Conservation (phyloP, 2,113 vertebrate species). For the Danio rerio region DNA sequence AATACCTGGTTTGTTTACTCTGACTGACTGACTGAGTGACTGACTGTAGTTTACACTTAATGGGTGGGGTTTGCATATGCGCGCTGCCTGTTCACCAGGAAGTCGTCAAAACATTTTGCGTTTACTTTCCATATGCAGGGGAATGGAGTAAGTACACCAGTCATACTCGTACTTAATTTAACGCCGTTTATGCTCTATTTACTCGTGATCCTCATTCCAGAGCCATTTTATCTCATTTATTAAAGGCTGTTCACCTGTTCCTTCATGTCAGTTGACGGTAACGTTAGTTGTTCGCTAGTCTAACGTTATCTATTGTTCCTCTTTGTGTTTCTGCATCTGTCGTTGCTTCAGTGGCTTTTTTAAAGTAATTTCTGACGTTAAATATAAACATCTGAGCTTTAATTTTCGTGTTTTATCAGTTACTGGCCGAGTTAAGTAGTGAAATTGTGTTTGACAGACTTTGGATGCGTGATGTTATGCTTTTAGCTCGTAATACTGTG, state of each 20-base stretch:
- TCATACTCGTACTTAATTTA: background rate
- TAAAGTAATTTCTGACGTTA: background rate
- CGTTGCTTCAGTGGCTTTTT: background rate
- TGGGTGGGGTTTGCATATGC: slow-evolving; percentile 7
- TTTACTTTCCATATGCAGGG: slow-evolving; percentile 5
- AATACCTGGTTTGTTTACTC: background rate
- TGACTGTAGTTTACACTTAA: background rate
- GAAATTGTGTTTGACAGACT: background rate
- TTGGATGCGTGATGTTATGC: background rate
- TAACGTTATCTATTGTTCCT: background rate
- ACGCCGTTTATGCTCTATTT: background rate
- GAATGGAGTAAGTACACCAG: slow-evolving; percentile 29
- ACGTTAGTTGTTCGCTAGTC: background rate
- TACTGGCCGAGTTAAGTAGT: background rate
- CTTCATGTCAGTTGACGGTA: background rate
- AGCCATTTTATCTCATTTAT: background rate
- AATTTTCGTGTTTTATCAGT: background rate
- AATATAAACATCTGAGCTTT: background rate
- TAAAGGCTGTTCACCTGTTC: background rate
- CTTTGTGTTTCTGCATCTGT: background rate
- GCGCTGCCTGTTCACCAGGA: slow-evolving; percentile 36
- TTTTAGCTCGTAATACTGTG: background rate
- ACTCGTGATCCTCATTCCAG: too few relatives aligned
- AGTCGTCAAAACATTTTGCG: background rate
- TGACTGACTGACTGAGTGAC: too few relatives aligned